Evolutionary conservation across 2,888 invertebrate species (phyloP), one percentile per base, ranked within the genome.

Genomic region (Amblyteles armatorius): DNA sequence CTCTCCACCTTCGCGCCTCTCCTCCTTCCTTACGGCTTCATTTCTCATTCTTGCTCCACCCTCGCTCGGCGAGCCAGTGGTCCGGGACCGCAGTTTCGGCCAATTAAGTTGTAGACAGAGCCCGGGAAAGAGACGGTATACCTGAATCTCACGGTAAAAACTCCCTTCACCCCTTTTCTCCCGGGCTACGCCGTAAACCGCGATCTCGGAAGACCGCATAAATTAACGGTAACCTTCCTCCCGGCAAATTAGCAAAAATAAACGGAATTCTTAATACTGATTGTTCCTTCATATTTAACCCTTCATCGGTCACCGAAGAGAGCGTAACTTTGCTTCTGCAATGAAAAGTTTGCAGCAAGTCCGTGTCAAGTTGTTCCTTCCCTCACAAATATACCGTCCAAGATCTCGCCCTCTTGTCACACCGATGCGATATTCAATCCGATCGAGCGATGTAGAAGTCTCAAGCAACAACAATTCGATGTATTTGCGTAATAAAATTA

Each of bases 41-140:
- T 85, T 85, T 82, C 85, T 85, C 82, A 85, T 84, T 82, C 80
- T 80, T 77, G 78, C 82, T 74, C 65, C 80, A 82, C 83, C 87
- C 84, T 73, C 76, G 55, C 52, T 85, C 77, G 55, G 68, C 84
- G 69, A 69, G 55, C 82, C 83, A 83, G 84, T 84, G 86, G 79
- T 88, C 79, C 82, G 88, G 88, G 92, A 92, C 92, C 92, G 33
- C 60, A 91, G 91, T 91, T 91, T 90, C 88, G 87, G 88, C 92
- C 93, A 93, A 93, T 93, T 93, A 93, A 93, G 92, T 93, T 92
- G 93, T 93, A 92, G 87, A 79, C 88, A 87, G 82, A 87, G 77
- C 87, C 86, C 65, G 50, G 71, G 68, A 69, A 69, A 69, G 29
- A 57, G 74, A 72, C 68, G 40, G 16, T 57, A 74, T 36, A 78